Evolutionary conservation across 2,797 vertebrate species (phyloP), one percentile per base, ranked within the genome.

Genomic region (Acipenser oxyrinchus): DNA sequence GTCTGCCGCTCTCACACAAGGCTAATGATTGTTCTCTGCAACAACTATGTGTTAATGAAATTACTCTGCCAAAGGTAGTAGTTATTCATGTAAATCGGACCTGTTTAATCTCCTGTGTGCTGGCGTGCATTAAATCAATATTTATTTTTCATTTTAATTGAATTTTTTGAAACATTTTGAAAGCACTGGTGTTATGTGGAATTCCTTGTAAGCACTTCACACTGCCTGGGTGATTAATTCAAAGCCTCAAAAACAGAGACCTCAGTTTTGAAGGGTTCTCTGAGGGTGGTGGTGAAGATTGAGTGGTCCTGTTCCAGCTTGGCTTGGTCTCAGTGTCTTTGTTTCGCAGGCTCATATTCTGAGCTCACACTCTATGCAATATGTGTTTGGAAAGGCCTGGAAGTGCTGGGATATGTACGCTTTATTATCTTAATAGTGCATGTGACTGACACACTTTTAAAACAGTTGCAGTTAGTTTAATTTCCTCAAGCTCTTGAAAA

Each of bases 121-220:
- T 1, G 49, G 6, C 49, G 64, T 66, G 12, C 37, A 50, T 57
- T 66, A 53, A 70, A 63, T 59, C 71, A 66, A n/a, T 9, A 1
- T 64, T 63, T 12, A 49, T 58, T 79, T 68, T 75, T 68, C 49
- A 48, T 62, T 70, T 69, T 73, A 77, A 71, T 68, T 78, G 71
- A 69, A 69, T 63, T 66, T 52, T 4, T 37, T 37, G 60, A 62
- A 63, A 55, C 50, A 71, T 11, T 71, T 60, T 60, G 53, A 37
- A 63, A 75, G 76, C 78, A 78, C 73, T 77, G 71, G 55, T 37
- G 67, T 74, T 74, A 76, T 78, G 70, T 66, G 53, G 49, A 49
- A 68, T 73, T 67, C 50, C 11, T 37, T 57, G 48, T 50, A 18
- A 59, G 52, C 7, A 62, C 15, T 50, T 51, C 62, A 8, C 49